Conservation (phyloP, 2,113 vertebrate genomes). For the Cariama cristata region DNA sequence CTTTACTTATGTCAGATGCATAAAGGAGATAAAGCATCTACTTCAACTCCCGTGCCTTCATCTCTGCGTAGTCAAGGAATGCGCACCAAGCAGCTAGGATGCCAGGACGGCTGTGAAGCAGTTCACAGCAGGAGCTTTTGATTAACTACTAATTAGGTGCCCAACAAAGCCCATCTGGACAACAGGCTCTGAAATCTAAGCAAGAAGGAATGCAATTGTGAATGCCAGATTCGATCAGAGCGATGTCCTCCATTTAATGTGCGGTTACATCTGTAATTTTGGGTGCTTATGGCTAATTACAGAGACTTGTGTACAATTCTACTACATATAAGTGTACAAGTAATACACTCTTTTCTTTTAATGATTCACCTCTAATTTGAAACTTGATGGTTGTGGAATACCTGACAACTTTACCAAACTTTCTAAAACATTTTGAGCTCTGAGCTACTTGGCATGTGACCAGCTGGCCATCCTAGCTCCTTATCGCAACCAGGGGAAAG, state of each 20-base stretch:
- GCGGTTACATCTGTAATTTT: not conserved
- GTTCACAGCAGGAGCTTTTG: slow-evolving; percentile 45
- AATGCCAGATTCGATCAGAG: not conserved
- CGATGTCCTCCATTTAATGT: not conserved
- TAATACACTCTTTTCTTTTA: not conserved
- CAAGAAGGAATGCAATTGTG: not conserved
- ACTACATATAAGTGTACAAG: not conserved
- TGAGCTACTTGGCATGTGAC: not conserved
- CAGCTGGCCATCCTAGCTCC: not conserved
- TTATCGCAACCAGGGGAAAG: not conserved
- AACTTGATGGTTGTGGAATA: not conserved
- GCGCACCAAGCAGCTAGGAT: not conserved
- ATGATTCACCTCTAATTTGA: not conserved
- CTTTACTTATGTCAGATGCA: not conserved
- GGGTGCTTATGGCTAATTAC: not conserved
- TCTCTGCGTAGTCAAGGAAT: not conserved
- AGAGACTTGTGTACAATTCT: not conserved
- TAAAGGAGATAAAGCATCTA: not conserved
- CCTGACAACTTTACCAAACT: not conserved
- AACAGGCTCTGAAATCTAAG: slow-evolving; percentile 23
- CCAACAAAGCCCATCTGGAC: slow-evolving; percentile 41
- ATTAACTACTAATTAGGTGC: slow-evolving; percentile 45
- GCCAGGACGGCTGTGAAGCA: slow-evolving; percentile 18
- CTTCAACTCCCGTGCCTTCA: not conserved
- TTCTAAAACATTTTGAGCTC: not conserved